Base-by-base conservation (phyloP, 2,888 invertebrate genomes). In the Coenonympha arcania region DNA sequence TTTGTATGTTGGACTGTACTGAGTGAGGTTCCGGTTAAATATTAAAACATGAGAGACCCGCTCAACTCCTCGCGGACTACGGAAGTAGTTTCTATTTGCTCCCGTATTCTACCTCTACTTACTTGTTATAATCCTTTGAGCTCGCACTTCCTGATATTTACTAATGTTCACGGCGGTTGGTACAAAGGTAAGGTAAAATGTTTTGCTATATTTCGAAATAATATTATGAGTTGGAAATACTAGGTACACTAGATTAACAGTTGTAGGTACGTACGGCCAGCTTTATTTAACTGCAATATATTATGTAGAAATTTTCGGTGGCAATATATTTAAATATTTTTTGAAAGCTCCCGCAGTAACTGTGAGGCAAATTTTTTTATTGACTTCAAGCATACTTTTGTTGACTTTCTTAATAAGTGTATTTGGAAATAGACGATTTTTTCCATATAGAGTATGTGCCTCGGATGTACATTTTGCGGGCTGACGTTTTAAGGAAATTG, bases 1-100 rank as follows among this genome's bases (percentile, higher is more conserved):
- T 79, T 81, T 79, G 76, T 71, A 69, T 71, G 76, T 78, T 79
- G 72, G 72, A 71, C 71, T 66, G 73, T 73, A 74, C 77, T 69
- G 69, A 69, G 68, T 69, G 68, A 71, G 73, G 72, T 75, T 69
- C 66, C 68, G 64, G 73, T 78, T 73, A 80, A 82, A 81, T 80
- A 82, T 83, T 80, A 80, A 82, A 79, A 76, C 71, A 70, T 65
- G 70, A 69, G 64, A 65, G 64, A 64, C 63, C 63, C 65, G 59
- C 60, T 69, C 65, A 68, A 68, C 68, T 68, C 43, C 31, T 49
- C 49, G 26, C 33, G 42, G 45, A 51, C 48, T 52, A 30, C 52
- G 51, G 34, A 58, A 58, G 52, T 61, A 62, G 60, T 61, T 55
- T 55, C 44, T 53, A 51, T 56, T 58, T 52, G 49, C 41, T 51